A percentile compares a stretch with the other conserved stretches of the same genome.
phyloP scores from a whole-genome alignment of 2,797 vertebrate genomes.

The Enteromius fasciolatus region DNA sequence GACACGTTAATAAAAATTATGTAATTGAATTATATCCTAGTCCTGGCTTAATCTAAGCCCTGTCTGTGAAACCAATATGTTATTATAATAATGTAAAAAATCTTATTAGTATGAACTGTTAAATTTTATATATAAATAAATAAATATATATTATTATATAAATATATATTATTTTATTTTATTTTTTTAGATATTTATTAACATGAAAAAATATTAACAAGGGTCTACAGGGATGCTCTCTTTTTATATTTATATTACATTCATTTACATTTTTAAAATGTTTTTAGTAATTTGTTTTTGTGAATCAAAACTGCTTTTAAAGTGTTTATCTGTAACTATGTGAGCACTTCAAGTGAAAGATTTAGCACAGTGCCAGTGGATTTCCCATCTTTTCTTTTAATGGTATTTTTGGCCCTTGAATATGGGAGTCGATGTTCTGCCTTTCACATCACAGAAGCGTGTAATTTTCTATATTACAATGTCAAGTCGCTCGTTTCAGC shows the following conservation, averaged over 20 bases:
- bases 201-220: neutral
- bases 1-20: too few relatives aligned
- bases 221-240: neutral
- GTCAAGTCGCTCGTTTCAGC: conserved; percentile 26
- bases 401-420: conserved; percentile 26
- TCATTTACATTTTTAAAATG: neutral
- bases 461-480: conserved; percentile 37
- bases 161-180: neutral
- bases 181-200: neutral
- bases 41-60: too few relatives aligned
- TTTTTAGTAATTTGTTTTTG: conserved; percentile 5
- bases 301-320: neutral
- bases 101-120: neutral
- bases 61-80: neutral
- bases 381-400: conserved; percentile 5
- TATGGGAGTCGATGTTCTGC: neutral
- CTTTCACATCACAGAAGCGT: conserved; percentile 29
- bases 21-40: too few relatives aligned
- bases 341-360: conserved; percentile 26
- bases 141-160: too few relatives aligned
- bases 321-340: conserved; percentile 33
- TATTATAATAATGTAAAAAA: neutral
- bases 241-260: conserved; percentile 1
- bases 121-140: too few relatives aligned
- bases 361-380: conserved; percentile 25